Evolutionary conservation across 1,140 invertebrate genomes (phyloP).

Genomic region (Drosophila ogumai): DNA sequence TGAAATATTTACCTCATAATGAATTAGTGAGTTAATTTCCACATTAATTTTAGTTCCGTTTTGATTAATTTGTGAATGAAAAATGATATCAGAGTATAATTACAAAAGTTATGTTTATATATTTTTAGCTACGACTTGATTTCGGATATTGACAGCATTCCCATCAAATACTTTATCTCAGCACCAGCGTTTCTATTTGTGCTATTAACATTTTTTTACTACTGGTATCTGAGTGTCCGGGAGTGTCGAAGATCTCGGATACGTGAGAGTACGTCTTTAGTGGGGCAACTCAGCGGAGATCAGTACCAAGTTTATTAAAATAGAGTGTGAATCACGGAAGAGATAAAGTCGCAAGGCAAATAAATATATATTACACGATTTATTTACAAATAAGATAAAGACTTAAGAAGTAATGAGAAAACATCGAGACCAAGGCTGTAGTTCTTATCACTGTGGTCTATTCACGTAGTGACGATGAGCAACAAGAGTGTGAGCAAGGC

Average conservation of each 20-base stretch:
- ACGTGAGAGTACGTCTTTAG: not conserved
- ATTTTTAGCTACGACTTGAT: not conserved
- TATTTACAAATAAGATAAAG: not conserved
- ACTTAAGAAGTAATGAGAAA: not conserved
- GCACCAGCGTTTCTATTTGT: constrained; percentile 11
- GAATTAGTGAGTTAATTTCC: not conserved
- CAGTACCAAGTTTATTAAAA: constrained; percentile 16
- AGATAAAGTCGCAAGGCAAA: not conserved
- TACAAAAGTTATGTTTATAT: not conserved
- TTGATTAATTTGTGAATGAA: not conserved
- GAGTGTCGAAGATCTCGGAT: constrained; percentile 21
- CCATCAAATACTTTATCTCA: constrained; percentile 1
- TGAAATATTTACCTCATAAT: not conserved
- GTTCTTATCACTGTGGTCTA: not conserved
- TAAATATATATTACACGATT: not conserved
- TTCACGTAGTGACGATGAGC: too few relatives aligned
- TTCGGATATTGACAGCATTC: not conserved
- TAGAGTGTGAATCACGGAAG: constrained; percentile 3
- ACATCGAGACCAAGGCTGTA: not conserved
- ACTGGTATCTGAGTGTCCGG: constrained; percentile 28
- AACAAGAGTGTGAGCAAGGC: too few relatives aligned
- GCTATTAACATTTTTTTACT: constrained; percentile 15
- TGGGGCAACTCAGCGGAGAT: not conserved
- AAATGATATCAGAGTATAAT: not conserved
- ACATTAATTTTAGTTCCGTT: not conserved